Conservation (phyloP, 2,797 vertebrate genomes). For the Pseudochaenichthys georgianus region DNA sequence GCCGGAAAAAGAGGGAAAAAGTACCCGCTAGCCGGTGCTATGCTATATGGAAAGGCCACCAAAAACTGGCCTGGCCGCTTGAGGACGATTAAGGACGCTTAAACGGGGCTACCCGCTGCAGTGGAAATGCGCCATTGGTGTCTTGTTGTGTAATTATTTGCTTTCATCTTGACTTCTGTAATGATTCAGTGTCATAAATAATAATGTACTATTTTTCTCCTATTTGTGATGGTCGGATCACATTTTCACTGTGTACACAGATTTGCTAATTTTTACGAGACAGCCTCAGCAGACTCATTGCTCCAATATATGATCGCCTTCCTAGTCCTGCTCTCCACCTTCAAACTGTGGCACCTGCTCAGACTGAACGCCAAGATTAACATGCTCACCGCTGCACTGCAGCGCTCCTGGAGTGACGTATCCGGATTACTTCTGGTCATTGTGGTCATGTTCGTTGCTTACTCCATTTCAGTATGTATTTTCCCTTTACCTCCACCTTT, state of each 20-base stretch:
- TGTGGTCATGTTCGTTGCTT: conserved; percentile 89
- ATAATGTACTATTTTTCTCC: background rate
- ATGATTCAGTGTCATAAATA: background rate
- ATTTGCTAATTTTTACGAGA: conserved; percentile 89
- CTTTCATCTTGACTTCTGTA: background rate
- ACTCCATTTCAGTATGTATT: conserved; percentile 88
- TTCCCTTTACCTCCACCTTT: background rate
- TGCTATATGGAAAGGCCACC: no score
- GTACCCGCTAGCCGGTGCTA: no score
- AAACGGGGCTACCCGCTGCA: no score
- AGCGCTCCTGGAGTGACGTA: conserved; percentile 90
- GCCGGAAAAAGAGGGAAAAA: no score
- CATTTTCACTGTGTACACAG: conserved; percentile 67
- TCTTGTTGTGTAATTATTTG: background rate
- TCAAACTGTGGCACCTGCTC: conserved; percentile 94
- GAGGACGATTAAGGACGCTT: no score
- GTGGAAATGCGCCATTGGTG: background rate
- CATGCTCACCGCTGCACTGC: conserved; percentile 89
- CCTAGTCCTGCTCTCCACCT: conserved; percentile 91
- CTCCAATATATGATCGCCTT: conserved; percentile 92
- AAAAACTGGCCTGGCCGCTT: no score
- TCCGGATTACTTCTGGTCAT: conserved; percentile 88
- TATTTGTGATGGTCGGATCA: background rate
- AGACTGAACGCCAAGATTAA: conserved; percentile 92
- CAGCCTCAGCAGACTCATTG: conserved; percentile 84